Evolutionary conservation across 2,888 invertebrate species (phyloP).

Genomic region (Nowickia ferox): DNA sequence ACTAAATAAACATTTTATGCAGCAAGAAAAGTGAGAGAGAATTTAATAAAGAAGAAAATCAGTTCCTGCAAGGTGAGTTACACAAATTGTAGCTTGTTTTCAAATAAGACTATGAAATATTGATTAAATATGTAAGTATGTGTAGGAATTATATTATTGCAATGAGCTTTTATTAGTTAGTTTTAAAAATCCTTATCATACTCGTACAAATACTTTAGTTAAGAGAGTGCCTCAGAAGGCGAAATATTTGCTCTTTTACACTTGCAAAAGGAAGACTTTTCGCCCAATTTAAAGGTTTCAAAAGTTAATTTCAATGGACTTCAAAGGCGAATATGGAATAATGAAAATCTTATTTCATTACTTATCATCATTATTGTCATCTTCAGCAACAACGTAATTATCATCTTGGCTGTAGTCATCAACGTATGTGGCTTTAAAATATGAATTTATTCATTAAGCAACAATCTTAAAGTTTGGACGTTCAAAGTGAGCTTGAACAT

Average conservation of each 20-base stretch:
- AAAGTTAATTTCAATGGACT: constrained; percentile 2
- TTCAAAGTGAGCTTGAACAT: constrained; percentile 23
- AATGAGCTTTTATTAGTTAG: neutral
- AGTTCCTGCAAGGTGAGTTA: neutral
- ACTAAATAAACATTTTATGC: neutral
- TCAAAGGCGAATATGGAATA: neutral
- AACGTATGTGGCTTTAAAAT: constrained; percentile 32
- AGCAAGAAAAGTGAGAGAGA: neutral
- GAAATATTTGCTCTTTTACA: neutral
- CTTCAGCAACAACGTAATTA: constrained; percentile 17
- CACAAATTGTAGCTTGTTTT: neutral
- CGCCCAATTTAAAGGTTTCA: neutral
- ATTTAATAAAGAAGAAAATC: neutral
- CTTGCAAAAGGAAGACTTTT: constrained; percentile 6
- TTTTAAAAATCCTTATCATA: too few relatives aligned
- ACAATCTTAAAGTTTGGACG: constrained; percentile 60
- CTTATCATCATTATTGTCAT: constrained; percentile 26
- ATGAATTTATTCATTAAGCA: constrained; percentile 47
- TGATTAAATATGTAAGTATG: too few relatives aligned
- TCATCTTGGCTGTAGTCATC: constrained; percentile 16
- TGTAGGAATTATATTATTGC: neutral
- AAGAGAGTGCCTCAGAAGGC: neutral
- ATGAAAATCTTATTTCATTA: constrained; percentile 3
- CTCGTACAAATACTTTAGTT: too few relatives aligned
- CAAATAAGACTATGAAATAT: neutral